These are phyloP conservation scores for Heliconius nattereri DNA, from an alignment of 1,140 invertebrate genomes.

Conservation along the genomic window DNA sequence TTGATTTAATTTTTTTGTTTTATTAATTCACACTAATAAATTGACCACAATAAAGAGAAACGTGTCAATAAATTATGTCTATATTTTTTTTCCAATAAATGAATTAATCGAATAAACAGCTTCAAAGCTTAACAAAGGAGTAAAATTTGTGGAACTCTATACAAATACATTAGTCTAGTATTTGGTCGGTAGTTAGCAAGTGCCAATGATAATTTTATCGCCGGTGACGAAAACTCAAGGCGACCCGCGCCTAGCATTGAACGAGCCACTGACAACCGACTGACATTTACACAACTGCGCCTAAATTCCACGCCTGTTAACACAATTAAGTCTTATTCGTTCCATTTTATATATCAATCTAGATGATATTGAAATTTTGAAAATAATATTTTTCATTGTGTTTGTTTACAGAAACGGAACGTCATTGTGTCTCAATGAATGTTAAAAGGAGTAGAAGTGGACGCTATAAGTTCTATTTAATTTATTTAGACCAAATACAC, in stretches of 20 bases:
- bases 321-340: neutral
- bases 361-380: neutral
- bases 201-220: neutral
- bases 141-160: neutral
- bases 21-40: too few species aligned
- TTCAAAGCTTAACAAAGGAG: neutral
- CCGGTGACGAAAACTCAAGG: slow-evolving; percentile 6
- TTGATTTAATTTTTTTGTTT: too few species aligned
- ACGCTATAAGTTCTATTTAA: too few species aligned
- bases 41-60: too few species aligned
- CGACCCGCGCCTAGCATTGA: slow-evolving; percentile 5
- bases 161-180: neutral
- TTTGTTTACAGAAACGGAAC: neutral
- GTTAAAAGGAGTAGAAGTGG: too few species aligned
- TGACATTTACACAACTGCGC: slow-evolving; percentile 56
- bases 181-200: neutral
- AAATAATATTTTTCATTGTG: neutral
- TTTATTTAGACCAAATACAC: too few species aligned
- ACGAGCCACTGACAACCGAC: slow-evolving; percentile 1
- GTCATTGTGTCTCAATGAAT: neutral
- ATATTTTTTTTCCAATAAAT: neutral
- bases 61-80: too few species aligned
- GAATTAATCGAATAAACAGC: neutral
- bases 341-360: slow-evolving; percentile 8
- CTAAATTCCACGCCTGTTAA: slow-evolving; percentile 28